A percentile compares a stretch with the other conserved stretches of the same genome.
Evolutionary conservation across 2,797 vertebrate species (phyloP).

Genomic region (Botia kubotai): DNA sequence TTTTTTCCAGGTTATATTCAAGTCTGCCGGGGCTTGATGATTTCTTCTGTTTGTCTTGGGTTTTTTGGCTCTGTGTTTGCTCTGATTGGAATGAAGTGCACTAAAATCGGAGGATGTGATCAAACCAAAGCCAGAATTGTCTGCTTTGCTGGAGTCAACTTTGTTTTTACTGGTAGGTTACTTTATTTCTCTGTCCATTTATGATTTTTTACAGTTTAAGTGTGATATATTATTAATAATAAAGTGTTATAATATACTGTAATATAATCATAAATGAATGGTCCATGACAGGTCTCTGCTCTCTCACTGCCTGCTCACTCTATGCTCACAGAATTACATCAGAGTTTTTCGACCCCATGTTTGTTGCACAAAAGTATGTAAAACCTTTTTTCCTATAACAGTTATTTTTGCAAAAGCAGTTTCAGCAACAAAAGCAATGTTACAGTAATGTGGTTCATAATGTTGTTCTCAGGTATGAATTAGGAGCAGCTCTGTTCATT

Average conservation of each 20-base stretch:
- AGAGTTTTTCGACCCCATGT: slow-evolving; percentile 94
- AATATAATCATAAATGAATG: not conserved
- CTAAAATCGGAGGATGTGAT: slow-evolving; percentile 90
- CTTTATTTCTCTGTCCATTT: not conserved
- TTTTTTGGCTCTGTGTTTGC: slow-evolving; percentile 89
- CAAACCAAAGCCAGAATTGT: slow-evolving; percentile 89
- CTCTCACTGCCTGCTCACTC: slow-evolving; percentile 90
- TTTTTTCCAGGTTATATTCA: slow-evolving; percentile 87
- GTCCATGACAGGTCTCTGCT: slow-evolving; percentile 84
- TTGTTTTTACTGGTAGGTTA: slow-evolving; percentile 88
- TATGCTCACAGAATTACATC: slow-evolving; percentile 94
- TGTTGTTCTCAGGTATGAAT: slow-evolving; percentile 76
- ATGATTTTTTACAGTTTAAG: not conserved
- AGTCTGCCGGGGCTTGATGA: slow-evolving; percentile 94
- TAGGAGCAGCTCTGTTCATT: slow-evolving; percentile 83
- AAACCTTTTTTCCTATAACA: not conserved
- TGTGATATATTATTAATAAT: no score
- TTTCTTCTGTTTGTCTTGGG: slow-evolving; percentile 88
- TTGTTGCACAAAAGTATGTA: slow-evolving; percentile 89
- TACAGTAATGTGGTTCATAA: not conserved
- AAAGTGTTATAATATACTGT: not conserved
- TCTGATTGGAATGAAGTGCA: slow-evolving; percentile 96
- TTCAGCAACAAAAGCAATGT: no score
- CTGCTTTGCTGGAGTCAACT: slow-evolving; percentile 86
- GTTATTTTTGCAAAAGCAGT: not conserved